Percentiles rank a stretch among this genome's conserved stretches.
These are phyloP conservation scores for Lepidotrigona ventralis DNA, from an alignment of 1,140 invertebrate genomes.

Conservation along the genomic window DNA sequence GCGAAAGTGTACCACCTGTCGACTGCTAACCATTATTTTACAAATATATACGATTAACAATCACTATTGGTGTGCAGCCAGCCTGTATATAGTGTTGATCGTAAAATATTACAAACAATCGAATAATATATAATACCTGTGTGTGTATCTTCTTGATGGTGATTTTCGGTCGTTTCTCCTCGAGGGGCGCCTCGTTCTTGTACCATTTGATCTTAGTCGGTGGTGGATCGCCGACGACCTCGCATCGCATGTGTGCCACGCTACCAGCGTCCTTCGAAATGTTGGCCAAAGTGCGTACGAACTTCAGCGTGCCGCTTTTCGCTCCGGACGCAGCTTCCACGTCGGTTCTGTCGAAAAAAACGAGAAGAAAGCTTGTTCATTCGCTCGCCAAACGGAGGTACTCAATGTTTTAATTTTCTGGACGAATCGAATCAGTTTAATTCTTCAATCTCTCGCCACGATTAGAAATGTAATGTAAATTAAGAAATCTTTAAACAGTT, in stretches of 20 bases:
- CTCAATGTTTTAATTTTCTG: no score
- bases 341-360: conserved; percentile 63
- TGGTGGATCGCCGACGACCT: conserved; percentile 84
- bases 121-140: conserved; percentile 48
- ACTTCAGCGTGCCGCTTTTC: conserved; percentile 74
- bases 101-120: no score
- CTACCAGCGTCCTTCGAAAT: conserved; percentile 84
- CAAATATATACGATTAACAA: no score
- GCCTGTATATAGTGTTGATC: no score
- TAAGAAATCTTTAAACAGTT: no score
- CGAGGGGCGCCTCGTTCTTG: conserved; percentile 84
- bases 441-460: no score
- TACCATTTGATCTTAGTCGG: conserved; percentile 85
- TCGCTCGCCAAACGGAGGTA: no score
- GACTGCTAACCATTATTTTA: no score
- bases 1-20: no score
- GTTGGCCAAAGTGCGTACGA: conserved; percentile 81
- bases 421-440: no score
- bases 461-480: no score
- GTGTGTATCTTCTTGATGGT: conserved; percentile 77
- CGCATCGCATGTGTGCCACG: conserved; percentile 83
- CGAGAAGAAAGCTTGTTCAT: background rate
- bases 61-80: no score
- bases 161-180: conserved; percentile 79
- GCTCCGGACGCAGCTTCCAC: conserved; percentile 57